phyloP scores from a whole-genome alignment of 2,888 invertebrate genomes.

The Harpagoxenus sublaevis region DNA sequence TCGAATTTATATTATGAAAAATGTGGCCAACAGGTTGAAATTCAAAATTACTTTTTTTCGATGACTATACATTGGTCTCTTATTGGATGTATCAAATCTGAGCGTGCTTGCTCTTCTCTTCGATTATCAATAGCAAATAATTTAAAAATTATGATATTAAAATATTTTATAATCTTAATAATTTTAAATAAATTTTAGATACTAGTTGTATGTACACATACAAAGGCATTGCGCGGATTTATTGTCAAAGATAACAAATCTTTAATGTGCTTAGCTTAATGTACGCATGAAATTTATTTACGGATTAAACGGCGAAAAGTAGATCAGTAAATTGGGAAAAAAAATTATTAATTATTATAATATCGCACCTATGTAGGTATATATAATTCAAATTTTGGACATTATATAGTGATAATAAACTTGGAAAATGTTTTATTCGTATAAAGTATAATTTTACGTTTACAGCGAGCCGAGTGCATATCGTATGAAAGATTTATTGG shows the following conservation, averaged over 20 bases:
- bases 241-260: not conserved
- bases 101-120: not conserved
- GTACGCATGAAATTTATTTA: not conserved
- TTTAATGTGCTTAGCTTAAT: not conserved
- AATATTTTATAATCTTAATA: not conserved
- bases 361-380: not conserved
- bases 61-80: not conserved
- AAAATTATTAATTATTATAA: not conserved
- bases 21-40: not conserved
- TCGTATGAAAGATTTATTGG: not conserved
- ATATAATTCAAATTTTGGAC: not conserved
- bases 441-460: not conserved
- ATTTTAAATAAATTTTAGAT: not conserved
- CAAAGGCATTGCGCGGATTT: constrained; percentile 66
- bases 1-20: constrained; percentile 29
- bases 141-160: not conserved
- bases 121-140: not conserved
- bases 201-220: not conserved
- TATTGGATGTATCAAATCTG: not conserved
- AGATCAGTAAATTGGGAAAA: not conserved
- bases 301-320: not conserved
- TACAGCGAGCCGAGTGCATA: not conserved
- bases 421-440: not conserved
- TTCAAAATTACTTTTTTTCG: not conserved
- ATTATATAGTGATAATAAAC: not conserved